Base-by-base conservation (phyloP, 2,113 vertebrate species). In the Procavia capensis region DNA sequence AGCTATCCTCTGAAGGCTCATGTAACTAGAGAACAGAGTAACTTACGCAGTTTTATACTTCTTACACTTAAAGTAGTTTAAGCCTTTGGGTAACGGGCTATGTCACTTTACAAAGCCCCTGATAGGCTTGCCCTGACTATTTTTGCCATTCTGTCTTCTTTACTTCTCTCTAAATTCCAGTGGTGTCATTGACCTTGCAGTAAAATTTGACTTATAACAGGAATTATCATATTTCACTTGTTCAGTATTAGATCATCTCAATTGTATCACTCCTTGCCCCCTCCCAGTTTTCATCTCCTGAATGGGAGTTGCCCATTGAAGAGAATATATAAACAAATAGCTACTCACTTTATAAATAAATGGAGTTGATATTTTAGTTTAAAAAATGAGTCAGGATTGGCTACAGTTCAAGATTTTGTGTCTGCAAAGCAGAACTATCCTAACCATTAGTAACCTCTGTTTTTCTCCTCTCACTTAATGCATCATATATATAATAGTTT, bases 71-170 rank as follows among this genome's bases (percentile, higher is more conserved):
- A 82, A 29, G 47, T 88, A 34, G 27, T 76, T 85, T 90, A 72
- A 66, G 29, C 34, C 24, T 88, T 91, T 93, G 59, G 70, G 57
- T 90, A 87, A 80, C 63, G 76, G 59, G 2, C 83, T 47, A 61
- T n/a, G 90, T 92, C n/a, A 34, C 2, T 3, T 89, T 81, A 47
- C 25, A 45, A 22, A 61, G 45, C 29, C 43, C 72, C 80, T 24
- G 11, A 34, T 66, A 14, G 59, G 25, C 39, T 93, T 91, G 36
- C 0, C 82, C 89, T 85, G 31, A 85, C 27, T 39, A 34, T 94
- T 95, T 88, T n/a, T 94, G 45, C n/a, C 54, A 75, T 61, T 68
- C 82, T 75, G 22, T 41, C 13, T 93, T 85, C 94, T 92, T 54
- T 36, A 50, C 43, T 41, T 63, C 17, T 93, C 34, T 94, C 57